Conservation (phyloP, 2,113 vertebrate genomes). For the Eublepharis macularius region DNA sequence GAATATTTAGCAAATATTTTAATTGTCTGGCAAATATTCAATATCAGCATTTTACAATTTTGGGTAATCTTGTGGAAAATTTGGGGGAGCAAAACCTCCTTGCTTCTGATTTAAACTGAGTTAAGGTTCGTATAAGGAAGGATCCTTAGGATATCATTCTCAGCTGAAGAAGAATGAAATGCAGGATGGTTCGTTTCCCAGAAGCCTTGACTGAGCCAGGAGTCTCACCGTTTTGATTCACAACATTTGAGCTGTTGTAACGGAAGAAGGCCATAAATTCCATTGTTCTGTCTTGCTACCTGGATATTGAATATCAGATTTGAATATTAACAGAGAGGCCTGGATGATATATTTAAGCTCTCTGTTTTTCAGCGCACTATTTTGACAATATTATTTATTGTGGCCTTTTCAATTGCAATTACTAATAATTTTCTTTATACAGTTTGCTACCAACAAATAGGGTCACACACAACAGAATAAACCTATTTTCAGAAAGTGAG, state of each 20-base stretch:
- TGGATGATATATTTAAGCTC: not conserved
- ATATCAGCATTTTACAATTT: not conserved
- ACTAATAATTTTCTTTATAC: not conserved
- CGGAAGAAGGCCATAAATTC: conserved; percentile 15
- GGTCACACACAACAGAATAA: not conserved
- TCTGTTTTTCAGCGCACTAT: not conserved
- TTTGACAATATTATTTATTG: not conserved
- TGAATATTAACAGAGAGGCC: not conserved
- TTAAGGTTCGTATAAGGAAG: not conserved
- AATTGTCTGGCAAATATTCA: not conserved
- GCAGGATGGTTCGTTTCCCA: not conserved
- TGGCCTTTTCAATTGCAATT: not conserved
- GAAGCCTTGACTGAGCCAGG: not conserved
- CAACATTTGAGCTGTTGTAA: not conserved
- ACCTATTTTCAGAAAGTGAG: not conserved
- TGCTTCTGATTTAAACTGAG: not conserved
- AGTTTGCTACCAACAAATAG: too few species aligned
- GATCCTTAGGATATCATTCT: not conserved
- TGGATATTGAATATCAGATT: not conserved
- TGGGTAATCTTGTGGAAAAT: not conserved
- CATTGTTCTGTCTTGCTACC: not conserved
- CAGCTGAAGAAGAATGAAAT: not conserved
- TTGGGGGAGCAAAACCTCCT: not conserved
- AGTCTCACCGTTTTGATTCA: not conserved
- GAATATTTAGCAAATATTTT: not conserved